These are phyloP conservation scores for Dreissena rostriformis DNA, from an alignment of 1,140 invertebrate species.

Conservation along the genomic window DNA sequence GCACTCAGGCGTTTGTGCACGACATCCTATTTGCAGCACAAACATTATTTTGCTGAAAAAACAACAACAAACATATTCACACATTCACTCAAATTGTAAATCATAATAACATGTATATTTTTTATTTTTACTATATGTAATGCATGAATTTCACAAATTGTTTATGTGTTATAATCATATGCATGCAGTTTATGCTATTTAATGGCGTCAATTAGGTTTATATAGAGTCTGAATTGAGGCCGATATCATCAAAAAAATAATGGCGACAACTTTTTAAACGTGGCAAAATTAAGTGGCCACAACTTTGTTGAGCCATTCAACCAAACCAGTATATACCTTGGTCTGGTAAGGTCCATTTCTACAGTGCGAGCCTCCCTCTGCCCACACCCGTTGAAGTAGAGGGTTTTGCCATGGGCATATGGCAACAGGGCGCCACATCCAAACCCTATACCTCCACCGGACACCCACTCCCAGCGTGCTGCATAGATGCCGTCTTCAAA, in stretches of 20 bases:
- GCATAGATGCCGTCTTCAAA: conserved; percentile 80
- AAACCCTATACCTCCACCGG: conserved; percentile 81
- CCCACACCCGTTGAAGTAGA: conserved; percentile 83
- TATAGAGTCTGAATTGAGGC: too few relatives aligned
- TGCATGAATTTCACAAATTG: too few relatives aligned
- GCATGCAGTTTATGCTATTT: too few relatives aligned
- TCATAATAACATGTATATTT: not conserved
- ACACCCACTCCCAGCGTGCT: conserved; percentile 78
- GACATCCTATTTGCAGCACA: conserved; percentile 82
- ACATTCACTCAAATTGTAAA: not conserved
- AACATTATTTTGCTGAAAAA: conserved; percentile 81
- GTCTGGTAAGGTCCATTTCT: conserved; percentile 77
- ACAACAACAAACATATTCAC: too few relatives aligned
- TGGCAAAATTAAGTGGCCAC: too few relatives aligned
- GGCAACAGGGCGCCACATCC: conserved; percentile 82
- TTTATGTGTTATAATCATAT: not conserved
- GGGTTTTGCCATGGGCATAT: conserved; percentile 81
- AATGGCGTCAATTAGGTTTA: too few relatives aligned
- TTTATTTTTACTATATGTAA: too few relatives aligned
- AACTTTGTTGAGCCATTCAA: too few relatives aligned
- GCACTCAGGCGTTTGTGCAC: conserved; percentile 79
- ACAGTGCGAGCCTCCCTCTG: conserved; percentile 79
- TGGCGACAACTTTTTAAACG: too few relatives aligned
- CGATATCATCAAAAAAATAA: too few relatives aligned
- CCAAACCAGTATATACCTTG: conserved; percentile 39